Evolutionary conservation across 2,113 vertebrate genomes (phyloP).

Genomic region (Misgurnus mizolepis): DNA sequence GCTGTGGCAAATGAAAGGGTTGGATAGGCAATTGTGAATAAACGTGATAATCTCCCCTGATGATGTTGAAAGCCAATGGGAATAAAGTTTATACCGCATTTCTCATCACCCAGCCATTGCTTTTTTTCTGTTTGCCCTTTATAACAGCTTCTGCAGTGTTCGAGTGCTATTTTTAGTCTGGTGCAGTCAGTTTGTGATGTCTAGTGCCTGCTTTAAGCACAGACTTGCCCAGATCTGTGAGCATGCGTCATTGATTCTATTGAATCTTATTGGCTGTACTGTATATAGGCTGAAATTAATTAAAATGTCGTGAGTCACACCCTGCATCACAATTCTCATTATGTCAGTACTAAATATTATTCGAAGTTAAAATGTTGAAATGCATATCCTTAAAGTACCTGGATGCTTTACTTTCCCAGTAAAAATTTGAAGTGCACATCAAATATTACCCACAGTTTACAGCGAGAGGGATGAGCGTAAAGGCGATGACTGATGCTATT

Average conservation of each 20-base stretch:
- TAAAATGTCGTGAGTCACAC: no score
- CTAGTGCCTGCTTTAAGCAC: conserved; percentile 23
- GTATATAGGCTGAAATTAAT: background rate
- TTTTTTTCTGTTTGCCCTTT: conserved; percentile 33
- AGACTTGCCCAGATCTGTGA: conserved; percentile 7
- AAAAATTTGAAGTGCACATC: no score
- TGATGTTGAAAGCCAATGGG: background rate
- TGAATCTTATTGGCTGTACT: background rate
- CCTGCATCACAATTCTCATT: no score
- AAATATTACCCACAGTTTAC: no score
- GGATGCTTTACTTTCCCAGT: no score
- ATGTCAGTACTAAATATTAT: no score
- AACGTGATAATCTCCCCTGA: conserved; percentile 15
- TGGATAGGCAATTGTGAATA: background rate
- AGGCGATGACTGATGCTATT: no score
- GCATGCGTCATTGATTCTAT: conserved; percentile 15
- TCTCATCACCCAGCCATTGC: conserved; percentile 15
- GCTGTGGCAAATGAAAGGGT: background rate
- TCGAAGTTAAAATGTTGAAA: no score
- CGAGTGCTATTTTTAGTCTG: conserved; percentile 17
- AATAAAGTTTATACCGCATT: conserved; percentile 6
- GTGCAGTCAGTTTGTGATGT: conserved; percentile 23
- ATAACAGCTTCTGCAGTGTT: conserved; percentile 26
- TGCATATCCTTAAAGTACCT: no score
- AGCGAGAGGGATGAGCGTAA: no score